Evolutionary conservation across 2,888 invertebrate genomes (phyloP).

Genomic region (Drosophila gaucha): DNA sequence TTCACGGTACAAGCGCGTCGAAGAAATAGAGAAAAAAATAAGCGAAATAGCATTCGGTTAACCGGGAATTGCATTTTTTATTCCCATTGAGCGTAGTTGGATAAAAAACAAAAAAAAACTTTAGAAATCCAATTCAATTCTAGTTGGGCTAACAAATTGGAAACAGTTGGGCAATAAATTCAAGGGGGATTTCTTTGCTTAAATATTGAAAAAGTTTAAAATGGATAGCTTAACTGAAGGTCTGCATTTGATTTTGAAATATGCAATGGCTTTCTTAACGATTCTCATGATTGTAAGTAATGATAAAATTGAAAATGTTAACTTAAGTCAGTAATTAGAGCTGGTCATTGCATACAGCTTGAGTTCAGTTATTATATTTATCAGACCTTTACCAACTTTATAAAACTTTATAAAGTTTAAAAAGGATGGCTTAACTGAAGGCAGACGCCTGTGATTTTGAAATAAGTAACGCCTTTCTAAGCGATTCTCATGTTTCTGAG

Average conservation of each 20-base stretch:
- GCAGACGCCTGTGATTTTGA: too few relatives aligned
- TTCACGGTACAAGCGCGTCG: not conserved
- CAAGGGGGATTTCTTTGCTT: slow-evolving; percentile 1
- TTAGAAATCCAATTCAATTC: slow-evolving; percentile 15
- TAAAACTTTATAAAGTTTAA: too few relatives aligned
- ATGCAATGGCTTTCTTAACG: not conserved
- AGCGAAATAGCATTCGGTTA: slow-evolving; percentile 20
- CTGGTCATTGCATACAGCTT: not conserved
- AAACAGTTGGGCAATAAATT: slow-evolving; percentile 11
- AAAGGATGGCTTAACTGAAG: too few relatives aligned
- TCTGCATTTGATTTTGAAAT: not conserved
- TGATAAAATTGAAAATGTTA: not conserved
- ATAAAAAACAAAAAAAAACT: slow-evolving; percentile 2
- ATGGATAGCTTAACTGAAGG: not conserved
- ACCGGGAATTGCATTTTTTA: slow-evolving; percentile 25
- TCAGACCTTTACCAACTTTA: too few relatives aligned
- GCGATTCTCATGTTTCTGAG: not conserved
- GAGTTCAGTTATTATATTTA: too few relatives aligned
- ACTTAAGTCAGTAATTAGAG: not conserved
- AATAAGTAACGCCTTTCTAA: too few relatives aligned
- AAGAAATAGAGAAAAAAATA: not conserved
- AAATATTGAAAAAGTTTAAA: not conserved
- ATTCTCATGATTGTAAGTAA: too few relatives aligned
- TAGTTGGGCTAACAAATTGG: slow-evolving; percentile 5
- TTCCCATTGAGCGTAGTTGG: slow-evolving; percentile 1